Evolutionary conservation across 2,888 invertebrate species (phyloP).

Genomic region (Chaetogeoica ovagalla): DNA sequence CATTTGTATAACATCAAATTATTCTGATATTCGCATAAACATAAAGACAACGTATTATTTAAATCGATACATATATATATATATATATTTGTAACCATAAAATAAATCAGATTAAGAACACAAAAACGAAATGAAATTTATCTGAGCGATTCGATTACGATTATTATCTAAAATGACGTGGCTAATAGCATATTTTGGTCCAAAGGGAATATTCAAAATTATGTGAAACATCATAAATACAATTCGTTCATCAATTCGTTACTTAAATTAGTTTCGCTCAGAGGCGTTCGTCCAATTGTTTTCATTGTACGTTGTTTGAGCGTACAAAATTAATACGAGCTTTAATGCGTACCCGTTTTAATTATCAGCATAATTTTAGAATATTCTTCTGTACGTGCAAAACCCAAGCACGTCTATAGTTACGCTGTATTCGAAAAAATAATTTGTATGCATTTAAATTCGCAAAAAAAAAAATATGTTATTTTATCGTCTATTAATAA

Average conservation of each 20-base stretch:
- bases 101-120: no score
- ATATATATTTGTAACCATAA: no score
- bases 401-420: not conserved
- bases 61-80: not conserved
- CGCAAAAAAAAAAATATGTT: slow-evolving; percentile 10
- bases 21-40: no score
- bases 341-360: not conserved
- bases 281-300: not conserved
- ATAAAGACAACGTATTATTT: no score
- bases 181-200: not conserved
- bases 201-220: not conserved
- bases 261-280: not conserved
- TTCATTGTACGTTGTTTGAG: not conserved
- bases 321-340: not conserved
- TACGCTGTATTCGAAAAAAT: no score
- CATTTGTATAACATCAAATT: no score
- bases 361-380: not conserved
- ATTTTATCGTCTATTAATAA: slow-evolving; percentile 17
- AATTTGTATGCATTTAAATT: not conserved
- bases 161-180: not conserved
- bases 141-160: not conserved
- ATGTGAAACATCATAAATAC: not conserved
- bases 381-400: not conserved
- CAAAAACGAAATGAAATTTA: no score
- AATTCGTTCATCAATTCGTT: not conserved